phyloP scores from a whole-genome alignment of 2,888 invertebrate genomes.

The Drosophila acutilabella region DNA sequence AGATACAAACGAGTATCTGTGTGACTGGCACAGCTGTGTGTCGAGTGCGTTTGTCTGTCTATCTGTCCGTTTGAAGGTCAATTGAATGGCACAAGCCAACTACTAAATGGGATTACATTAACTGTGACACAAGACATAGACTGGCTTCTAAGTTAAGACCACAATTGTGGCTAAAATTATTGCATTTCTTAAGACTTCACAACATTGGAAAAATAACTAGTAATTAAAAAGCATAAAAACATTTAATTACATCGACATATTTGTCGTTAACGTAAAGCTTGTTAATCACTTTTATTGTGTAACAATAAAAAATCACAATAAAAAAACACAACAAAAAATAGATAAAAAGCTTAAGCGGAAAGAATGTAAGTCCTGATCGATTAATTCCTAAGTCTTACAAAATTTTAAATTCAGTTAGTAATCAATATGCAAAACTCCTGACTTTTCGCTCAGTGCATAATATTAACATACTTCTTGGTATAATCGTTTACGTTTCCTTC shows the following conservation, averaged over 20 bases:
- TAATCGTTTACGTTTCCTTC: conserved; percentile 12
- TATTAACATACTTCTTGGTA: not conserved
- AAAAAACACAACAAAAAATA: no score
- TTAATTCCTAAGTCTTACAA: no score
- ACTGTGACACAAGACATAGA: not conserved
- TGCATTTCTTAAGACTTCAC: not conserved
- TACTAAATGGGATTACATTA: conserved; percentile 23
- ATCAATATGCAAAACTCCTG: not conserved
- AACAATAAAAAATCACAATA: no score
- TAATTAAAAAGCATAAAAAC: not conserved
- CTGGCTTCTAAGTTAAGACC: conserved; percentile 1
- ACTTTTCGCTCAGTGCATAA: not conserved
- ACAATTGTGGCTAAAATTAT: not conserved
- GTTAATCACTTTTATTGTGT: no score
- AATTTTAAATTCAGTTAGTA: no score
- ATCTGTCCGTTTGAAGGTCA: conserved; percentile 63
- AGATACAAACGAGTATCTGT: conserved; percentile 1
- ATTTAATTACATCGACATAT: not conserved
- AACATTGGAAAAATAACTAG: no score
- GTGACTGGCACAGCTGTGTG: conserved; percentile 42
- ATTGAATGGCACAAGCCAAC: conserved; percentile 65
- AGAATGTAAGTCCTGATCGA: no score
- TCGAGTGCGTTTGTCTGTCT: conserved; percentile 50
- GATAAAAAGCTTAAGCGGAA: no score
- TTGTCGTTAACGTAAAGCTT: not conserved